These are phyloP conservation scores for Troglohyphantes excavatus DNA, from an alignment of 2,888 invertebrate species.

Conservation along the genomic window DNA sequence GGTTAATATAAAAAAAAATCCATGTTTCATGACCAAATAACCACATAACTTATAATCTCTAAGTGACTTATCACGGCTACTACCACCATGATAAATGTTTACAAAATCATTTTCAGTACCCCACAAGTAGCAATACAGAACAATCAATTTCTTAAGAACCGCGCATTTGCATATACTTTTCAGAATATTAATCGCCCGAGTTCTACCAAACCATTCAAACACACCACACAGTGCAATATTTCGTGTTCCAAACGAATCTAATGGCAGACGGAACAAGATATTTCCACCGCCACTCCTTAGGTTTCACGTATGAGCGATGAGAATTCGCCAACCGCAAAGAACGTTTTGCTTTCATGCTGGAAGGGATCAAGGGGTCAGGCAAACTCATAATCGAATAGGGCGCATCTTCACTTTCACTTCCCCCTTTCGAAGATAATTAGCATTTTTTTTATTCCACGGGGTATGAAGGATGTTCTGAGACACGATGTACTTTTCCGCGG, in stretches of 20 bases:
- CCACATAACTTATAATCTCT: too few relatives aligned
- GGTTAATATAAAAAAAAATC: too few relatives aligned
- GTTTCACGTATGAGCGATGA: conserved; percentile 23
- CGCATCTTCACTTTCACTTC: background rate
- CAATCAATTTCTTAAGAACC: background rate
- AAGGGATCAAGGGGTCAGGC: conserved; percentile 13
- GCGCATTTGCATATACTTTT: background rate
- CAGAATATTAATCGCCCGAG: background rate
- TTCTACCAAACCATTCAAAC: background rate
- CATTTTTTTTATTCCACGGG: conserved; percentile 34
- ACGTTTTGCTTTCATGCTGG: background rate
- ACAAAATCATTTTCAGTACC: background rate
- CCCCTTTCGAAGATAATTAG: conserved; percentile 25
- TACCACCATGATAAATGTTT: too few relatives aligned
- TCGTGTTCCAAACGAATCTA: background rate
- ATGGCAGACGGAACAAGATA: background rate
- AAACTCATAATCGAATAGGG: conserved; percentile 21
- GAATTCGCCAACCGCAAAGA: background rate
- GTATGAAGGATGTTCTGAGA: background rate
- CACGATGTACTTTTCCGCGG: background rate
- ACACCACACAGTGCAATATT: background rate
- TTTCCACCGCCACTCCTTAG: background rate
- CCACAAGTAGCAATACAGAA: background rate
- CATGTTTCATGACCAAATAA: too few relatives aligned
- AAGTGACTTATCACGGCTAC: too few relatives aligned